These are phyloP conservation scores for Tenodera sinensis DNA, from an alignment of 2,888 invertebrate genomes.

Conservation along the genomic window DNA sequence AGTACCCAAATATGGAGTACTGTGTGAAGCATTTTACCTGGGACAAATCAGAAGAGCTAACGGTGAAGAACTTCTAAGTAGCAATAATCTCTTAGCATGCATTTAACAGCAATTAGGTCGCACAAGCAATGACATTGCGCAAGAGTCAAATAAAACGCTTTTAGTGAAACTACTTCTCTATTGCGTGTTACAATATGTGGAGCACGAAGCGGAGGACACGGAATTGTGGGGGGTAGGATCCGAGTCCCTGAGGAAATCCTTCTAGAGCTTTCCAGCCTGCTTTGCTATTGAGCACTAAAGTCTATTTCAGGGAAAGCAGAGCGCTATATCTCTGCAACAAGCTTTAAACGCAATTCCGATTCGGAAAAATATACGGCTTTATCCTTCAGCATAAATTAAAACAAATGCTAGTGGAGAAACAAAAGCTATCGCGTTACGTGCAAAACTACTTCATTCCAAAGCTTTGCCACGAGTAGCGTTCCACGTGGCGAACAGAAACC, in stretches of 20 bases:
- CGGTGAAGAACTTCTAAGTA: no score
- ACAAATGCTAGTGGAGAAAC: no score
- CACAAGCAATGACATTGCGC: background rate
- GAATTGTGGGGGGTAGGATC: background rate
- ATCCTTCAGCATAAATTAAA: background rate
- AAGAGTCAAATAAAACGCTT: background rate
- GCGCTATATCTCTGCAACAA: background rate
- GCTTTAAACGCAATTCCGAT: background rate
- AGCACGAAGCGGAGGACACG: background rate
- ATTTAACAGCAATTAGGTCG: no score
- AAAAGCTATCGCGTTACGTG: no score
- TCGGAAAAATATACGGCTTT: background rate
- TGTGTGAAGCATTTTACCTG: no score
- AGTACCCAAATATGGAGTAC: no score
- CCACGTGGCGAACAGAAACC: no score
- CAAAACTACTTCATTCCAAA: no score
- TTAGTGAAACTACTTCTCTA: background rate
- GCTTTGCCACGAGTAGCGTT: no score
- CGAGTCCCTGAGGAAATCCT: background rate
- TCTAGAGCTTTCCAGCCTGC: background rate
- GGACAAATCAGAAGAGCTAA: no score
- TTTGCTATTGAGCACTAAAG: background rate
- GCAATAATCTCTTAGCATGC: no score
- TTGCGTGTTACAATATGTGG: background rate
- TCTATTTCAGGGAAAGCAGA: background rate